Percentiles rank a stretch among this genome's conserved stretches.
phyloP scores from a whole-genome alignment of 2,797 vertebrate species.

The Parauchenoglanis punctatus region DNA sequence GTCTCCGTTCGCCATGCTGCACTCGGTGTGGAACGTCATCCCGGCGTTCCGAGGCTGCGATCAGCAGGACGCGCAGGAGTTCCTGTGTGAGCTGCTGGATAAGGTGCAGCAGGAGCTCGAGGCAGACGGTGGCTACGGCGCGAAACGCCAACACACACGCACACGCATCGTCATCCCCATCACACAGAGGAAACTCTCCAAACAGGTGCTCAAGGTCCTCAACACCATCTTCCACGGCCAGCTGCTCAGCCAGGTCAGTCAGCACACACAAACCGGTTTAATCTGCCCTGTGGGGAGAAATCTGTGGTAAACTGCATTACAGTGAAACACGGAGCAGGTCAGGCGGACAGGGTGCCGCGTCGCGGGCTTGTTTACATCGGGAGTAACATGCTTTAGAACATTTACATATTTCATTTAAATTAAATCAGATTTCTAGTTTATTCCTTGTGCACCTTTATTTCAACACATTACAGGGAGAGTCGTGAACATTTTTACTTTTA shows the following conservation, averaged over 20 bases:
- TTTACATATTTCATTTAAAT: not conserved
- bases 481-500: not conserved
- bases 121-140: conserved; percentile 82
- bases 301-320: no score
- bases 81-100: conserved; percentile 94
- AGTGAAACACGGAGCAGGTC: not conserved
- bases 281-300: not conserved
- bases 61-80: conserved; percentile 99
- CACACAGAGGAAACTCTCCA: conserved; percentile 95
- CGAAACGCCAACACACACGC: conserved; percentile 56
- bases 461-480: not conserved
- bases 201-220: conserved; percentile 98
- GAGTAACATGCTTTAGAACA: not conserved
- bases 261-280: no score
- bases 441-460: not conserved
- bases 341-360: not conserved
- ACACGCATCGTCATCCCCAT: conserved; percentile 95
- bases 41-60: conserved; percentile 95
- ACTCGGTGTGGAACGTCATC: conserved; percentile 98
- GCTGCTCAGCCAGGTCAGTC: conserved; percentile 94
- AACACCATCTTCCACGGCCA: conserved; percentile 99
- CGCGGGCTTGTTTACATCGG: not conserved
- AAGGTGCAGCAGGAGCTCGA: conserved; percentile 99
- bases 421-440: not conserved
- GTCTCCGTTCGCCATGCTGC: conserved; percentile 98